phyloP scores from a whole-genome alignment of 2,888 invertebrate species.

The Aspidiotus destructor region DNA sequence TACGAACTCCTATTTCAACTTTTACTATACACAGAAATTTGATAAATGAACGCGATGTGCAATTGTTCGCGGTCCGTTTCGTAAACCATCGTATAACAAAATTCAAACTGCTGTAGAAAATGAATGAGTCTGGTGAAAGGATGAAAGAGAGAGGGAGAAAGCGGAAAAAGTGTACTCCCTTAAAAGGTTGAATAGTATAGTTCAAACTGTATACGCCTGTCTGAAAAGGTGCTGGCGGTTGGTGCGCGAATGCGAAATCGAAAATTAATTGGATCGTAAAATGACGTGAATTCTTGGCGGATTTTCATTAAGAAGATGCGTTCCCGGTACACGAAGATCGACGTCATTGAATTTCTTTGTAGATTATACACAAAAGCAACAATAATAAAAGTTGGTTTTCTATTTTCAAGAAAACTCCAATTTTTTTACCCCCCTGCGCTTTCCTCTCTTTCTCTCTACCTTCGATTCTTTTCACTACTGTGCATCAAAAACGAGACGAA shows the following conservation, averaged over 20 bases:
- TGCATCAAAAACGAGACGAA: background rate
- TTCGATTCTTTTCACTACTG: background rate
- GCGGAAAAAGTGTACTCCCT: background rate
- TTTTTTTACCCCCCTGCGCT: background rate
- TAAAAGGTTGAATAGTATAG: background rate
- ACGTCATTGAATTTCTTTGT: background rate
- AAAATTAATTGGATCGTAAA: constrained; percentile 4
- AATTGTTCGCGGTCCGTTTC: background rate
- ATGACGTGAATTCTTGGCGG: background rate
- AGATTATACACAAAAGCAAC: background rate
- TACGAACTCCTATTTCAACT: background rate
- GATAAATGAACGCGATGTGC: constrained; percentile 2
- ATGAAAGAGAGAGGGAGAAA: no score
- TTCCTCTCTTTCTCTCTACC: background rate
- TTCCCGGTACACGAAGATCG: background rate
- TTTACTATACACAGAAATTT: background rate
- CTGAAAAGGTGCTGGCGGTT: no score
- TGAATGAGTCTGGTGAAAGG: no score
- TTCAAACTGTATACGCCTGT: no score
- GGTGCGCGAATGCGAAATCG: background rate
- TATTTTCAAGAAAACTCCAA: background rate
- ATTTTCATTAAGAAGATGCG: constrained; percentile 1
- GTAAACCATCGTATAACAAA: background rate
- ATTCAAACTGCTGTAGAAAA: no score
- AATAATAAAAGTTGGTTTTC: background rate